These are phyloP conservation scores for Myrmecobius fasciatus DNA, from an alignment of 2,113 vertebrate species.

Conservation along the genomic window DNA sequence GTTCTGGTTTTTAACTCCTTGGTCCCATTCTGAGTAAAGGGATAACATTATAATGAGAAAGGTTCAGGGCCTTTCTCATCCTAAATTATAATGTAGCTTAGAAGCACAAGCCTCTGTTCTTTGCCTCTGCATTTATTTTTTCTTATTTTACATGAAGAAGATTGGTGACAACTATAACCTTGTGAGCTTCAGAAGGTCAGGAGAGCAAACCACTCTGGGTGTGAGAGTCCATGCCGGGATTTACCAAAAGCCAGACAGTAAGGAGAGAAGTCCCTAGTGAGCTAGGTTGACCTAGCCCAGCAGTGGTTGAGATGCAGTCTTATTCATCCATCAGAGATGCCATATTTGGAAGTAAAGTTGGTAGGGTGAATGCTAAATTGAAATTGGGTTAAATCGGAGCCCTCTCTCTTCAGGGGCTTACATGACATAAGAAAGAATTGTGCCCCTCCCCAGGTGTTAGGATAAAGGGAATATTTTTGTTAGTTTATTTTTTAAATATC, in stretches of 20 bases:
- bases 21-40: neutral
- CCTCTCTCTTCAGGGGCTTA: neutral
- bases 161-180: neutral
- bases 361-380: neutral
- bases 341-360: neutral
- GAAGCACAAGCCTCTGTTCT: neutral
- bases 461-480: neutral
- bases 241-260: neutral
- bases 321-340: conserved; percentile 1
- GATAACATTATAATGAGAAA: neutral
- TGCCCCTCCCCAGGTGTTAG: neutral
- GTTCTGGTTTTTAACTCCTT: neutral
- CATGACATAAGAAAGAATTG: neutral
- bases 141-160: neutral
- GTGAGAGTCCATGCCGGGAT: neutral
- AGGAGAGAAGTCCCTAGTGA: neutral
- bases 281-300: neutral
- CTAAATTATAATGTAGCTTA: neutral
- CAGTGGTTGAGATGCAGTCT: neutral
- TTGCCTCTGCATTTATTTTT: neutral
- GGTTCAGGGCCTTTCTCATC: neutral
- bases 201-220: neutral
- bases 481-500: neutral
- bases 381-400: neutral
- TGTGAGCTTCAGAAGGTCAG: neutral